Evolutionary conservation across 2,888 invertebrate genomes (phyloP).

Genomic region (Tricholauxania praeusta): DNA sequence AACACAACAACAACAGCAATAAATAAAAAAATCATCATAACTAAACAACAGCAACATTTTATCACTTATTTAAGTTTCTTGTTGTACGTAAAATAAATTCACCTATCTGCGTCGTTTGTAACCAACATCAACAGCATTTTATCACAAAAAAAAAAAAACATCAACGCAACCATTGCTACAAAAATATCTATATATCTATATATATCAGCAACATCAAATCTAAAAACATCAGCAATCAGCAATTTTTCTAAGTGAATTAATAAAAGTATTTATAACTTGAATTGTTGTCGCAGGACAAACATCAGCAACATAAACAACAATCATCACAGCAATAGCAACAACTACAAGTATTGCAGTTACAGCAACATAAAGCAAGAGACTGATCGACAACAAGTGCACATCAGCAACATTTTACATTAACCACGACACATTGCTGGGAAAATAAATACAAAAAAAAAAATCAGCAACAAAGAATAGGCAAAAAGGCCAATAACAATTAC

Average conservation of each 20-base stretch:
- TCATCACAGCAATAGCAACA: slow-evolving; percentile 15
- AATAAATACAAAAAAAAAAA: slow-evolving; percentile 18
- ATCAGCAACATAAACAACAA: slow-evolving; percentile 14
- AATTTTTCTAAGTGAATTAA: slow-evolving; percentile 29
- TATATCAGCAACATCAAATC: slow-evolving; percentile 25
- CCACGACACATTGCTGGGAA: background rate
- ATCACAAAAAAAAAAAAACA: slow-evolving; percentile 1
- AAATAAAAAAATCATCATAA: background rate
- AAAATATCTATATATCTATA: background rate
- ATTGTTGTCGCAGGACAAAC: slow-evolving; percentile 32
- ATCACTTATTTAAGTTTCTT: too few species aligned
- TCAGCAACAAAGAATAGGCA: slow-evolving; percentile 23
- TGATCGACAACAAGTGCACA: background rate
- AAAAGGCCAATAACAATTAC: slow-evolving; percentile 4
- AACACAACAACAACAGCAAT: background rate
- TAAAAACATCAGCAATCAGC: slow-evolving; percentile 41
- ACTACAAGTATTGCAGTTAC: slow-evolving; percentile 24
- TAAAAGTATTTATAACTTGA: slow-evolving; percentile 22
- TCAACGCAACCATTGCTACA: background rate
- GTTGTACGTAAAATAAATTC: too few species aligned
- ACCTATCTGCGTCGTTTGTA: background rate
- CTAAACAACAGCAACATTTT: background rate
- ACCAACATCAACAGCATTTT: background rate
- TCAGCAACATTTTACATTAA: background rate
- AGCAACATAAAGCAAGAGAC: slow-evolving; percentile 21